Base-by-base conservation (phyloP, 2,888 invertebrate genomes). In the Nycteola revayana region DNA sequence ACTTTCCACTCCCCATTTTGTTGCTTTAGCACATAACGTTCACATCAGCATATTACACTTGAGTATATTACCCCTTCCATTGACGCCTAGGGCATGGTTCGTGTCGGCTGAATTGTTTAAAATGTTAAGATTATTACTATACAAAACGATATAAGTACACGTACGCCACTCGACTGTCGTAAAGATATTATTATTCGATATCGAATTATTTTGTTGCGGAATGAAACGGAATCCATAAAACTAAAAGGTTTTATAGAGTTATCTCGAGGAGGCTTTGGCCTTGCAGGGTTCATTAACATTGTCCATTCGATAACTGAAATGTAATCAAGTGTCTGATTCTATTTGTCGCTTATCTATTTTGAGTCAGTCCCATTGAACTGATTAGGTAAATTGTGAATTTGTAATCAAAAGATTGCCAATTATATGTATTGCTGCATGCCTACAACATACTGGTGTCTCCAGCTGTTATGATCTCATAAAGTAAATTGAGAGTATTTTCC, bases 191-290 rank as follows among this genome's bases (percentile, higher is more conserved):
- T n/a, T n/a, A n/a, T 79, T 76, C 66, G 65, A 72, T 80, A 80
- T 76, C 75, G 74, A 57, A 75, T 75, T 73, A 78, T 78, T 75
- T 75, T 78, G 75, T 77, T 68, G 75, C 66, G 65, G 67, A 81
- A 79, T 83, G 78, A 81, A 72, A 71, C 64, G 73, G 61, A 78
- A 82, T 83, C 66, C 61, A 76, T 80, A 77, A 79, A 74, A 82
- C 78, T 80, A 76, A 83, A 83, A 83, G 83, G 82, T 85, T 85
- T 81, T 86, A 83, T 84, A 82, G 72, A 77, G 78, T 71, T 81
- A 81, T 82, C 76, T 75, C 61, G 66, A 62, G 57, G 59, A 77
- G 77, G 69, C 66, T 76, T 74, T 75, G 76, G 79, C 87, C 87
- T 88, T 87, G 84, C 53, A 47, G 52, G 69, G 85, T 86, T 86